Evolutionary conservation across 2,797 vertebrate species (phyloP).

Genomic region (Sebastes trivittatus): DNA sequence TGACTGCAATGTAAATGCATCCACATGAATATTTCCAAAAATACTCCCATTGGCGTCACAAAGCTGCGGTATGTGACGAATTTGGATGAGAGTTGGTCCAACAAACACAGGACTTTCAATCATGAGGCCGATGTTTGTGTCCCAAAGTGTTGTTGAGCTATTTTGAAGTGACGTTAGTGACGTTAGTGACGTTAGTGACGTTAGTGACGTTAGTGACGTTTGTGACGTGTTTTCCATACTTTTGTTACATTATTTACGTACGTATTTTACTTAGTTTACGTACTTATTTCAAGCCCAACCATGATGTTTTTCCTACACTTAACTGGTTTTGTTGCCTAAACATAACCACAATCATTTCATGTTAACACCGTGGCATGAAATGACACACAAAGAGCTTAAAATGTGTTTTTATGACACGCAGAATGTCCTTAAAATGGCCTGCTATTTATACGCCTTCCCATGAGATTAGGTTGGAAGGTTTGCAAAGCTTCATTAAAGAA

Average conservation of each 20-base stretch:
- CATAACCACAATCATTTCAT: not conserved
- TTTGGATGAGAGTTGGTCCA: not conserved
- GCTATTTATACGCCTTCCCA: too few species aligned
- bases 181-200: not conserved
- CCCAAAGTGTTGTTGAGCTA: not conserved
- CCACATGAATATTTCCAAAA: not conserved
- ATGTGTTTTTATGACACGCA: not conserved
- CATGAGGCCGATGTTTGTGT: not conserved
- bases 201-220: not conserved
- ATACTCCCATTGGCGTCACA: too few species aligned
- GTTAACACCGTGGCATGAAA: not conserved
- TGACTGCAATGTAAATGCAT: not conserved
- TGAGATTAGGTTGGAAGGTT: too few species aligned
- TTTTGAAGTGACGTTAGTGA: not conserved
- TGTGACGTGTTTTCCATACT: not conserved
- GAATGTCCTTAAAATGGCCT: not conserved
- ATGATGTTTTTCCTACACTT: not conserved
- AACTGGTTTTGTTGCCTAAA: not conserved
- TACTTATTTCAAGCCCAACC: not conserved
- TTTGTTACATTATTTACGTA: not conserved
- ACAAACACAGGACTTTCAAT: not conserved
- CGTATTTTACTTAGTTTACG: not conserved
- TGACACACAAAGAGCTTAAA: not conserved
- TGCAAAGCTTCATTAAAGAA: not conserved
- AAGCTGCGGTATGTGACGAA: not conserved